Percentiles rank a stretch among this genome's conserved stretches.
Evolutionary conservation across 2,888 invertebrate species (phyloP).

Genomic region (Acleris sparsana): DNA sequence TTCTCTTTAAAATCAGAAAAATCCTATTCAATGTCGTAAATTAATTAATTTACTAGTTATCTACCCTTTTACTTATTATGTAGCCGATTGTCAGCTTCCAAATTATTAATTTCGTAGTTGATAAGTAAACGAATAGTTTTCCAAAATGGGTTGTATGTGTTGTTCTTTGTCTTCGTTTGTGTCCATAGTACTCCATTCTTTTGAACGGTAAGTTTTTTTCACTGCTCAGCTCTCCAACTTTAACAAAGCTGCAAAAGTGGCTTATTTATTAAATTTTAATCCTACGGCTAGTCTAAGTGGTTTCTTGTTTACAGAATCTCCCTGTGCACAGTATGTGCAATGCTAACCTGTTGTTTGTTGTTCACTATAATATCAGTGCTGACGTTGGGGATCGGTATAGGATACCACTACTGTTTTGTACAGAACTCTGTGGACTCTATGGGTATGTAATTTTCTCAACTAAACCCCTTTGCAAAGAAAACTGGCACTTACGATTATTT

Average conservation of each 20-base stretch:
- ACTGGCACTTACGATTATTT: too few relatives aligned
- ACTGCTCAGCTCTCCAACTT: too few relatives aligned
- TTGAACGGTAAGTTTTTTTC: conserved; percentile 61
- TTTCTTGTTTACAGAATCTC: conserved; percentile 60
- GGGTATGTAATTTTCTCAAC: conserved; percentile 50
- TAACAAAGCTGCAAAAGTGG: too few relatives aligned
- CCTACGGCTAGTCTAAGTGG: neutral
- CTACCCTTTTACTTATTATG: neutral
- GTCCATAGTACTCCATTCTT: conserved; percentile 66
- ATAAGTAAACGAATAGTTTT: conserved; percentile 26
- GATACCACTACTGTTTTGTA: conserved; percentile 73
- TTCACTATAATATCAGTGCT: conserved; percentile 63
- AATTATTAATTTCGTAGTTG: conserved; percentile 4
- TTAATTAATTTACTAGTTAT: neutral
- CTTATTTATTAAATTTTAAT: neutral
- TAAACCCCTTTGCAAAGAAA: too few relatives aligned
- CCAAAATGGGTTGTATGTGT: conserved; percentile 73
- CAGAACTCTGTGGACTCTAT: conserved; percentile 62
- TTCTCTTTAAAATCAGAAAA: conserved; percentile 1
- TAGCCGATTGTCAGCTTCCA: neutral
- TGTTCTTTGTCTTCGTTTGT: conserved; percentile 68
- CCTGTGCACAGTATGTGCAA: conserved; percentile 71
- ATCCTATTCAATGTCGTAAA: conserved; percentile 3
- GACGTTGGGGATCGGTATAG: conserved; percentile 71
- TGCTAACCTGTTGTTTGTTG: conserved; percentile 67